Evolutionary conservation across 2,113 vertebrate genomes (phyloP).

Genomic region (Elephantulus edwardii): DNA sequence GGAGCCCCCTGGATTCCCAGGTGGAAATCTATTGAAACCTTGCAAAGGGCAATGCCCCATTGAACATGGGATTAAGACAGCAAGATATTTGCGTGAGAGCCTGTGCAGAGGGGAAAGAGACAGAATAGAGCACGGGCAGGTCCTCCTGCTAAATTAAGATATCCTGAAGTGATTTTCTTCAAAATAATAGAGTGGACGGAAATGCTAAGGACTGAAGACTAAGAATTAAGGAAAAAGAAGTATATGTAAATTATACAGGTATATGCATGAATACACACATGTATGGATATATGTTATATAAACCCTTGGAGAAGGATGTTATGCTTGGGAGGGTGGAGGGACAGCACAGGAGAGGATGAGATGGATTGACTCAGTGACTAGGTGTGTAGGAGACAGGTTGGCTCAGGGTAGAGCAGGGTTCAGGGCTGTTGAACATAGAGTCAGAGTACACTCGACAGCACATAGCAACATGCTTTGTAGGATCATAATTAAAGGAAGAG

Average conservation of each 20-base stretch:
- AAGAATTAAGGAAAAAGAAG: too few relatives aligned
- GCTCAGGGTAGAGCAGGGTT: too few relatives aligned
- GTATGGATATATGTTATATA: background rate
- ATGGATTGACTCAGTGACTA: too few relatives aligned
- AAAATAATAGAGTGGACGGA: constrained; percentile 6
- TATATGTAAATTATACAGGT: background rate
- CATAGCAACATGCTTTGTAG: too few relatives aligned
- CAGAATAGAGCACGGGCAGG: background rate
- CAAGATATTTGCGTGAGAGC: background rate
- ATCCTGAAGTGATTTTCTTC: constrained; percentile 1
- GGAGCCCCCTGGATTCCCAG: background rate
- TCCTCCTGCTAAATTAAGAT: constrained; percentile 14
- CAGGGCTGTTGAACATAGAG: too few relatives aligned
- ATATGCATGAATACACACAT: background rate
- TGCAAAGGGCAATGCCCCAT: background rate
- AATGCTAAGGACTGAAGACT: background rate
- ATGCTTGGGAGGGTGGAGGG: too few relatives aligned
- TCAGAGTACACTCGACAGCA: too few relatives aligned
- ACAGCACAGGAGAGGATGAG: too few relatives aligned
- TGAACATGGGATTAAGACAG: background rate
- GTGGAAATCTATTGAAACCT: background rate
- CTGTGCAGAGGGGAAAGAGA: background rate
- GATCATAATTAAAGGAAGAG: background rate
- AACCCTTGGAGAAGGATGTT: too few relatives aligned
- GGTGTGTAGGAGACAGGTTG: too few relatives aligned